phyloP scores from a whole-genome alignment of 1,140 invertebrate genomes.

The Brachystomella parvula region DNA sequence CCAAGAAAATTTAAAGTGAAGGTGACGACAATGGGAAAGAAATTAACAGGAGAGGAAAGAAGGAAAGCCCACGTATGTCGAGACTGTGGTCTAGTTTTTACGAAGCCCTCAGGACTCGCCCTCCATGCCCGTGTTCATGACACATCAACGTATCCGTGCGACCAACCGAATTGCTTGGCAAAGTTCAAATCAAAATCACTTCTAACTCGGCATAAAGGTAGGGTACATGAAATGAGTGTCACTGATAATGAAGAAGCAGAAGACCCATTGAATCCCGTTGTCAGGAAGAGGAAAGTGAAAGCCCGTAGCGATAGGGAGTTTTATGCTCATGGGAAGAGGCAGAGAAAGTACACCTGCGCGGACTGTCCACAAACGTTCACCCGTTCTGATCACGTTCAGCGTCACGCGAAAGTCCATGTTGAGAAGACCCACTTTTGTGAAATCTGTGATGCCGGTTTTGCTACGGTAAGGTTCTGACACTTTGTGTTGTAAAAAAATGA shows the following conservation, averaged over 20 bases:
- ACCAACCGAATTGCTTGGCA: neutral
- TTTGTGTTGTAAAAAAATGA: neutral
- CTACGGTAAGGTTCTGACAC: neutral
- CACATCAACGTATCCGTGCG: neutral
- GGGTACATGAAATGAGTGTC: neutral
- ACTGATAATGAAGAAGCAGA: too few relatives aligned
- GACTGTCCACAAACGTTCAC: too few relatives aligned
- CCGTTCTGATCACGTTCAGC: too few relatives aligned
- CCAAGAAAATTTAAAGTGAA: neutral
- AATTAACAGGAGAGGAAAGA: neutral
- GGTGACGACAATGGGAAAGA: neutral
- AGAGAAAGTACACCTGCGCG: too few relatives aligned
- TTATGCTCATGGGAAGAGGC: too few relatives aligned
- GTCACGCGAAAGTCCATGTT: too few relatives aligned
- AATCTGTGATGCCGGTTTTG: neutral
- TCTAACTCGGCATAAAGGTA: neutral
- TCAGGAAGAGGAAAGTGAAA: too few relatives aligned
- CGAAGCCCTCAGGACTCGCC: neutral
- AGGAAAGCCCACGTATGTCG: neutral
- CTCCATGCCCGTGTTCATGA: neutral
- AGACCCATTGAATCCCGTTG: too few relatives aligned
- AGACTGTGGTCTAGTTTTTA: neutral
- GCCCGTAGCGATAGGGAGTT: too few relatives aligned
- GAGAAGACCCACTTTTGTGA: neutral
- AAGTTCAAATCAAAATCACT: neutral